phyloP scores from a whole-genome alignment of 2,797 vertebrate genomes.

The Artibeus jamaicensis region DNA sequence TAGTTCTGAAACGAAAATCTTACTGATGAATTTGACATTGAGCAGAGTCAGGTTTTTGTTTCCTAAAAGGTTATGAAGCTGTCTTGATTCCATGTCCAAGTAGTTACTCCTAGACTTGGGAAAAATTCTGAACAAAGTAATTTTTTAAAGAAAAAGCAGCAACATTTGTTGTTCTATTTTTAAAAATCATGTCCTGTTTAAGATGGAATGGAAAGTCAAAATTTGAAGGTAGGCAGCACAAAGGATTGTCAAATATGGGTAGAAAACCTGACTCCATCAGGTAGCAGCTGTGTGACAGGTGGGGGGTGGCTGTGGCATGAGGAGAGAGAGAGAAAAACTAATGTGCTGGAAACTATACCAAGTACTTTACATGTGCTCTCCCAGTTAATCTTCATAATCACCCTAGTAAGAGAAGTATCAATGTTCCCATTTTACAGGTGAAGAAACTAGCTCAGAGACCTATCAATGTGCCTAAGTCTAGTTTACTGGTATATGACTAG shows the following conservation, averaged over 20 bases:
- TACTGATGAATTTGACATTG: slow-evolving; percentile 54
- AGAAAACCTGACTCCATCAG: neutral
- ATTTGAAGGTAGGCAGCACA: neutral
- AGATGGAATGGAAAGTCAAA: neutral
- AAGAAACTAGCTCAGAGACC: neutral
- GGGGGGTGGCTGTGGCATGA: neutral
- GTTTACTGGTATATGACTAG: neutral
- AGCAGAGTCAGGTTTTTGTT: slow-evolving; percentile 43
- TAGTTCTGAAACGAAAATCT: slow-evolving; percentile 57
- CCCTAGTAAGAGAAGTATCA: neutral
- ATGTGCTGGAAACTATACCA: neutral
- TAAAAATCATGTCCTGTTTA: neutral
- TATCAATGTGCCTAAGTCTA: neutral
- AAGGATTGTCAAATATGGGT: neutral
- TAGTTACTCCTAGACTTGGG: neutral
- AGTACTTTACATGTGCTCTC: neutral
- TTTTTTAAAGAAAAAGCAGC: neutral
- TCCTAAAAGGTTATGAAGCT: slow-evolving; percentile 47
- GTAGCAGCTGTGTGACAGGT: neutral
- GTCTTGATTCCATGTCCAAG: slow-evolving; percentile 25
- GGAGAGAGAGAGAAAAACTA: neutral
- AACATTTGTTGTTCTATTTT: neutral
- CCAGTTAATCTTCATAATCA: neutral
- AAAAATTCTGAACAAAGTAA: neutral
- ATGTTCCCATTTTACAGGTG: neutral